Conservation (phyloP, 2,113 vertebrate genomes). For the Himantopus leucocephalus region DNA sequence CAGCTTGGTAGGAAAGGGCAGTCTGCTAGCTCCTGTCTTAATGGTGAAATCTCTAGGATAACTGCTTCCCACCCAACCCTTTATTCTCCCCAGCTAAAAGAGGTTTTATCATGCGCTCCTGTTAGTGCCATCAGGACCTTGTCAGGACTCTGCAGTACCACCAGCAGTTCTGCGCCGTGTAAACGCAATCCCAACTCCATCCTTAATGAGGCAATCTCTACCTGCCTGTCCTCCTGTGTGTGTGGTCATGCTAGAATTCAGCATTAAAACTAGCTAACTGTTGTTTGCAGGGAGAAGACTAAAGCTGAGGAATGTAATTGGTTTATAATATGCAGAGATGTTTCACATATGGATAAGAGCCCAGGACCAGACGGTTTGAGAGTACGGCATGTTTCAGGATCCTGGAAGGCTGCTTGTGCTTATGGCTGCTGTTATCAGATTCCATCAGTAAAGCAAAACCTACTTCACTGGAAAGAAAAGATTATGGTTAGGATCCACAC, state of each 20-base stretch:
- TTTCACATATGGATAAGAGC: background rate
- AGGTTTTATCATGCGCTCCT: background rate
- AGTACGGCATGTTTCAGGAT: background rate
- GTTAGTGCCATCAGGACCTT: background rate
- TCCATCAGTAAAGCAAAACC: background rate
- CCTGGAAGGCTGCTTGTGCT: background rate
- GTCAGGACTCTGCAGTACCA: background rate
- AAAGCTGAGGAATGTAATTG: background rate
- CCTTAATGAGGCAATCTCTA: background rate
- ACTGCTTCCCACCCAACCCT: background rate
- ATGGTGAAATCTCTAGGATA: background rate
- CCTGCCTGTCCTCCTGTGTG: background rate
- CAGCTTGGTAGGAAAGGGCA: background rate
- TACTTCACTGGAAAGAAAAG: background rate
- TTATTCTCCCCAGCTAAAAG: background rate
- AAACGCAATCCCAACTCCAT: background rate
- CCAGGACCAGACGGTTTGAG: background rate
- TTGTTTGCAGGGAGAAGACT: background rate
- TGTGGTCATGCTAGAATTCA: background rate
- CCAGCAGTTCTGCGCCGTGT: background rate
- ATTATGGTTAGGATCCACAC: background rate
- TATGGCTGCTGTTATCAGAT: background rate
- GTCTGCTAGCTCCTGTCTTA: background rate
- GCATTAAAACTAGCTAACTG: background rate
- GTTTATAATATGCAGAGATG: background rate